Base-by-base conservation (phyloP, 2,797 vertebrate genomes). In the Arctocebus calabarensis region DNA sequence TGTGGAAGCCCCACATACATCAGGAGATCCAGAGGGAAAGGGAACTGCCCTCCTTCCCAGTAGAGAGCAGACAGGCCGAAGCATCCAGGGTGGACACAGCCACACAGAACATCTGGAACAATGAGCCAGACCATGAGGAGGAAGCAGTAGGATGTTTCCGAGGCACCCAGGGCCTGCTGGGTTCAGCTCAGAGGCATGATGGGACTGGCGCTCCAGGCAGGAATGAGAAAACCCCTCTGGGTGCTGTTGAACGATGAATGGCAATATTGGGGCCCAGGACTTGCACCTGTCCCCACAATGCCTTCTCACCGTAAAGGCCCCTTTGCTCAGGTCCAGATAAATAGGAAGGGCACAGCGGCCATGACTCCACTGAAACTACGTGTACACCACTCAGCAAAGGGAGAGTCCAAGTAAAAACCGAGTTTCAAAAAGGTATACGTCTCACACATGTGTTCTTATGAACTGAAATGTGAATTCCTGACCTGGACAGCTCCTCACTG, bases 181-280 rank as follows among this genome's bases (percentile, higher is more conserved):
- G 16, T 14, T 40, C 37, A 25, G 17, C 43, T 61, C 34, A 4
- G 66, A 64, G 40, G 22, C 43, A n/a, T 20, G 32, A 2, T 0
- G 3, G 29, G 5, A 1, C 3, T 5, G 2, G 43, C 32, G 7
- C 19, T 0, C 45, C n/a, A 7, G 12, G 5, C 3, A 4, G n/a
- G 22, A 3, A 11, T 0, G 8, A 16, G 59, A 66, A 34, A 6
- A 5, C 48, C 48, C 45, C 13, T 2, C 10, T 7, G 14, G 45
- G 66, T 0, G 2, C 64, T 27, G 22, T 37, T 32, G 77, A 52
- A 52, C 12, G 40, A 29, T 20, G 40, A 19, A 77, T 7, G 27
- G 40, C 20, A 13, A 34, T 1, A 1, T 0, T 4, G 75, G 81
- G 62, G 43, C 37, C 0, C 4, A 37, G 23, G 16, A 17, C 32